Base-by-base conservation (phyloP, 2,113 vertebrate genomes). In the Boulengeromyrus knoepffleri region DNA sequence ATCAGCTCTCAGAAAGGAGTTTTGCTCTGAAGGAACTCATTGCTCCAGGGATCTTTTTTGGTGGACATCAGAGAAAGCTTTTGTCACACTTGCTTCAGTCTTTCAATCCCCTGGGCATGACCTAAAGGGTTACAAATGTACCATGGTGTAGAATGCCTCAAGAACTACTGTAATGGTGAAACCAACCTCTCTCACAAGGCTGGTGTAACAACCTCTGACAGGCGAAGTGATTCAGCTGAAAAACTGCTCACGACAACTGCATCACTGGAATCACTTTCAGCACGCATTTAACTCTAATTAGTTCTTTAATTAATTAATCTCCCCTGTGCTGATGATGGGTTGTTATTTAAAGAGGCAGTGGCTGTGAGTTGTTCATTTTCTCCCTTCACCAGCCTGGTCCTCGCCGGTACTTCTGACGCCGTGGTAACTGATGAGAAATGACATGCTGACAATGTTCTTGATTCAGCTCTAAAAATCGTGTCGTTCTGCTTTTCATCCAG, bases 1-100 rank as follows among this genome's bases (percentile, higher is more conserved):
- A 94, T 92, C 90, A 86, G 21, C 50, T 87, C n/a, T 50, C 89
- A 90, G 92, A 85, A 85, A 90, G 91, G 77, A 5, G n/a, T 42
- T 47, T n/a, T 47, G 3, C 83, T 21, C 45, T 53, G 85, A 87
- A 53, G 50, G 13, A 24, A 39, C n/a, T 53, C n/a, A 10, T 27
- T 31, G 27, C 31, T 36, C 31, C 50, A 52, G 85, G 85, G 47
- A 7, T 27, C n/a, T 47, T 13, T 85, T 9, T 13, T 31, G 47
- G 24, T 86, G 45, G 84, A 86, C 47, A 50, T 86, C 84, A 24
- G 45, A 85, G 45, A 50, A 86, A 31, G n/a, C n/a, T 47, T 86
- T 46, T 85, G 24, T 47, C 84, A n/a, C 3, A 47, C 45, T 85
- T 49, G 80, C 80, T 84, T 24, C 17, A 66, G 58, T 66, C 58